Conservation (phyloP, 2,888 invertebrate species). For the Microchrysa polita region DNA sequence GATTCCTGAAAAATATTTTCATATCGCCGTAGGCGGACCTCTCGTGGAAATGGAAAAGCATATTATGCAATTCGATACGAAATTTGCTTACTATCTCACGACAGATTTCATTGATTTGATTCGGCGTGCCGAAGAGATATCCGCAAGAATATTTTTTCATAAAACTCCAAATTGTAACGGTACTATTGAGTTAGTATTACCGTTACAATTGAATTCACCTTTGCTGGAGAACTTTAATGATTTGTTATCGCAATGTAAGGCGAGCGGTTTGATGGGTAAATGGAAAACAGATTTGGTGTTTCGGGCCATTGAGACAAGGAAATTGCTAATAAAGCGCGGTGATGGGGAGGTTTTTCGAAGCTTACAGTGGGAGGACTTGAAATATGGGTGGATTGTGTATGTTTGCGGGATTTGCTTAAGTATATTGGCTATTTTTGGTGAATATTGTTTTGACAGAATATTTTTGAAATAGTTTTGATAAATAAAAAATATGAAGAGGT, state of each 20-base stretch:
- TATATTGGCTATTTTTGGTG: neutral
- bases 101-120: neutral
- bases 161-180: neutral
- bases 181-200: neutral
- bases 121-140: neutral
- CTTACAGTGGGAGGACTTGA: neutral
- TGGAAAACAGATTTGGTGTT: neutral
- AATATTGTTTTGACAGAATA: too few species aligned
- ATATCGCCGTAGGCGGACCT: neutral
- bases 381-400: neutral
- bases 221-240: neutral
- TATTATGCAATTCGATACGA: neutral
- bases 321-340: neutral
- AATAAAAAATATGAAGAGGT: too few species aligned
- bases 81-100: neutral
- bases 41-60: neutral
- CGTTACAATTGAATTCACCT: neutral
- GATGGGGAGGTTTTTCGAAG: neutral
- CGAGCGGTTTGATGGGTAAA: neutral
- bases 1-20: neutral
- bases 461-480: too few species aligned
- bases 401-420: neutral
- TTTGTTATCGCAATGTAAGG: neutral
- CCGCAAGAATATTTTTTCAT: neutral
- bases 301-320: neutral